Percentiles rank a stretch among this genome's conserved stretches.
Evolutionary conservation across 2,113 vertebrate species (phyloP).

Genomic region (Archocentrus centrarchus): DNA sequence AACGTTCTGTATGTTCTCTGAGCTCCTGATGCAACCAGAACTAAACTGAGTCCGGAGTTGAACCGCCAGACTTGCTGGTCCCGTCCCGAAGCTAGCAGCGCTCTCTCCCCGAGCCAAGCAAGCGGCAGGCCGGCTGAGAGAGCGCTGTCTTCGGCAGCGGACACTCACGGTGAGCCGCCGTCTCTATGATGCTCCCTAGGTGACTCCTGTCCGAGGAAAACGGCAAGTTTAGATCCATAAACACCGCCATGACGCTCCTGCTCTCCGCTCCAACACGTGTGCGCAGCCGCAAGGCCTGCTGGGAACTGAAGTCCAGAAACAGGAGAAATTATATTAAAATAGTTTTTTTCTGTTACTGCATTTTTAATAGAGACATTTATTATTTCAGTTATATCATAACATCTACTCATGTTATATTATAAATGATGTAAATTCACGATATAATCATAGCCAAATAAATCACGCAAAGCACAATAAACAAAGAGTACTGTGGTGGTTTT

Average conservation of each 20-base stretch:
- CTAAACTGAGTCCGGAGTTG: too few species aligned
- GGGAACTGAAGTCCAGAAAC: constrained; percentile 42
- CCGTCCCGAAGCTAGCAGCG: neutral
- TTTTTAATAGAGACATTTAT: neutral
- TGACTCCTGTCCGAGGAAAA: constrained; percentile 51
- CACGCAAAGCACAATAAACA: too few species aligned
- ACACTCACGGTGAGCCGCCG: constrained; percentile 82
- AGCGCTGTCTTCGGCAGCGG: neutral
- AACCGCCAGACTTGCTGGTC: too few species aligned
- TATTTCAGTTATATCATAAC: neutral
- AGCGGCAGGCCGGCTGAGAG: neutral
- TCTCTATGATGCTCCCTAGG: constrained; percentile 69
- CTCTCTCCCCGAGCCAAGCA: neutral
- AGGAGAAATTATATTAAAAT: neutral
- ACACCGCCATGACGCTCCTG: constrained; percentile 71
- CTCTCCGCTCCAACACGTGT: neutral
- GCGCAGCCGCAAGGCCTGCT: neutral
- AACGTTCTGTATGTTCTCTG: neutral
- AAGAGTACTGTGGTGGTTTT: accelerated
- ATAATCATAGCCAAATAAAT: neutral
- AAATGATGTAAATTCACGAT: neutral
- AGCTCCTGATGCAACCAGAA: too few species aligned
- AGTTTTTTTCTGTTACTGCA: neutral
- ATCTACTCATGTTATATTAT: neutral
- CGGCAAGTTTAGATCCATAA: constrained; percentile 79